Evolutionary conservation across 2,113 vertebrate species (phyloP).

Genomic region (Syngnathus floridae): DNA sequence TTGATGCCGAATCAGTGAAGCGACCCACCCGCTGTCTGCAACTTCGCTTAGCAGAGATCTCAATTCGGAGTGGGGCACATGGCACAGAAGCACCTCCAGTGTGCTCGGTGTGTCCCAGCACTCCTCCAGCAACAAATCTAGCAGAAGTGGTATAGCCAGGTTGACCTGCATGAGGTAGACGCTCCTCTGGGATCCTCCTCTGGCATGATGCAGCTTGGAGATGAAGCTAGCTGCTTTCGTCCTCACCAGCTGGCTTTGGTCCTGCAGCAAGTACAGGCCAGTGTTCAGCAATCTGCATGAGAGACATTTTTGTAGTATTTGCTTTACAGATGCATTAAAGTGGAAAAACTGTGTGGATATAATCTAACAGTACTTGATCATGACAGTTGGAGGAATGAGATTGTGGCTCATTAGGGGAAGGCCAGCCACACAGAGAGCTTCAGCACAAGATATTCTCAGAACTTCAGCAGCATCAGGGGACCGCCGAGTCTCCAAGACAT

Average conservation of each 20-base stretch:
- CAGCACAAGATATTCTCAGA: constrained; percentile 72
- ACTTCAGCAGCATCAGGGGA: constrained; percentile 52
- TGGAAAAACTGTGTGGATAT: background rate
- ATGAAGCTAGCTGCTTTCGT: constrained; percentile 65
- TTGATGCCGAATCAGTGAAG: background rate
- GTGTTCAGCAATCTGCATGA: constrained; percentile 68
- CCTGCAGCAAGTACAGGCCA: constrained; percentile 78
- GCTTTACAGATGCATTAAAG: background rate
- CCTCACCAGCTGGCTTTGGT: constrained; percentile 76
- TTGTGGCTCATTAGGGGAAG: constrained; percentile 38
- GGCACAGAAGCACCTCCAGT: constrained; percentile 66
- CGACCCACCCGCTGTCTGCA: constrained; percentile 60
- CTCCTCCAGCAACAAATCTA: constrained; percentile 68
- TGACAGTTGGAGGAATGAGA: constrained; percentile 25
- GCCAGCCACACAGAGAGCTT: constrained; percentile 65
- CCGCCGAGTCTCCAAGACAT: constrained; percentile 62
- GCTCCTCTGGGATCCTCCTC: background rate
- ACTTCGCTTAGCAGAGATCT: constrained; percentile 57
- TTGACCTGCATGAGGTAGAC: constrained; percentile 70
- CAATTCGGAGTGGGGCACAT: constrained; percentile 71
- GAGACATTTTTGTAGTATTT: constrained; percentile 7
- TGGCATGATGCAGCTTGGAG: constrained; percentile 53
- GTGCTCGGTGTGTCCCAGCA: constrained; percentile 62
- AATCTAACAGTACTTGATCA: constrained; percentile 65
- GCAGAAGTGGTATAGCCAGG: constrained; percentile 65